phyloP scores from a whole-genome alignment of 2,888 invertebrate genomes.

The Odontocerum albicorne region DNA sequence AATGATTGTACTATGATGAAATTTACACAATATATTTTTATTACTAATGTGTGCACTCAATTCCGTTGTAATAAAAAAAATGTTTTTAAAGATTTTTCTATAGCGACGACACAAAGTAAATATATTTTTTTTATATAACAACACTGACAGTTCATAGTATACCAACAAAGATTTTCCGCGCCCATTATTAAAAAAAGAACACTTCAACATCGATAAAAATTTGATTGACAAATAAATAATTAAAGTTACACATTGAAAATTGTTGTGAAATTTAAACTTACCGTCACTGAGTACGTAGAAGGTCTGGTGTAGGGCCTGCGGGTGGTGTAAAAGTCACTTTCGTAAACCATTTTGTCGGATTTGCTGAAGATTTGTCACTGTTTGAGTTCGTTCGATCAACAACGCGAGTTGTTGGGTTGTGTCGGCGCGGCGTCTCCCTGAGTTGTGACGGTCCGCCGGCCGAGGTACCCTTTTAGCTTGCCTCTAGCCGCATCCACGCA shows the following conservation, averaged over 20 bases:
- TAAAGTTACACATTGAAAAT: conserved; percentile 15
- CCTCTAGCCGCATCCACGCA: neutral
- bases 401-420: conserved; percentile 21
- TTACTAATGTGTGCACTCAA: too few species aligned
- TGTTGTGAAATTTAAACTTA: conserved; percentile 55
- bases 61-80: neutral
- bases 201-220: conserved; percentile 17
- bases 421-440: conserved; percentile 33
- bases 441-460: conserved; percentile 23
- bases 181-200: conserved; percentile 18
- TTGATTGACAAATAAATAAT: conserved; percentile 3
- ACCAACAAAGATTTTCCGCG: conserved; percentile 36
- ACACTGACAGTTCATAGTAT: too few species aligned
- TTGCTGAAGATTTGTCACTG: conserved; percentile 10
- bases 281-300: conserved; percentile 77
- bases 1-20: neutral
- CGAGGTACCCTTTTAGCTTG: conserved; percentile 16
- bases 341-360: conserved; percentile 78
- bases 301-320: conserved; percentile 81
- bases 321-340: conserved; percentile 89
- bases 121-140: too few species aligned
- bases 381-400: conserved; percentile 9
- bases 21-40: too few species aligned
- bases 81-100: too few species aligned
- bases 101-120: too few species aligned